Percentiles rank a stretch among this genome's conserved stretches.
These are phyloP conservation scores for Phenganax stokvisi DNA, from an alignment of 92 coral and sea anemone species.

Conservation along the genomic window DNA sequence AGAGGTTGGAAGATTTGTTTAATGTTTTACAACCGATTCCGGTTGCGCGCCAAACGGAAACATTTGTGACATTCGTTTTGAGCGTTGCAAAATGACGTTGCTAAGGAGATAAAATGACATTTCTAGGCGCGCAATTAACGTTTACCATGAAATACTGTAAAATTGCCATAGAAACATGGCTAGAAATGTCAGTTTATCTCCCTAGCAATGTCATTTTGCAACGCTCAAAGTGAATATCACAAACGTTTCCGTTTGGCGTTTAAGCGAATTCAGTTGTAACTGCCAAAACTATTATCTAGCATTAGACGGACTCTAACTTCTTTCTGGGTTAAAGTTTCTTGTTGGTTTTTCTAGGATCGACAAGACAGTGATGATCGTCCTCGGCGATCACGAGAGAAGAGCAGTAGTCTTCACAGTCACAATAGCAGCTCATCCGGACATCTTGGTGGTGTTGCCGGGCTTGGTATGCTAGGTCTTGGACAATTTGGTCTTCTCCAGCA, in stretches of 20 bases:
- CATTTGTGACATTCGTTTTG: too few relatives aligned
- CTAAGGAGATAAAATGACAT: too few relatives aligned
- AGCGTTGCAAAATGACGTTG: too few relatives aligned
- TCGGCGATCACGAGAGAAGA: conserved; percentile 47
- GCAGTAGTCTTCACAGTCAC: conserved; percentile 22
- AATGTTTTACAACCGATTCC: not conserved
- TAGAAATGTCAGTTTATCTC: too few relatives aligned
- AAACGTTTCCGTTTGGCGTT: too few relatives aligned
- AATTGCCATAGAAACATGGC: too few relatives aligned
- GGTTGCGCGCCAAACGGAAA: too few relatives aligned
- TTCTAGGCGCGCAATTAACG: too few relatives aligned
- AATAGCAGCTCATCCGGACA: conserved; percentile 24
- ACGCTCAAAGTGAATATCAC: too few relatives aligned
- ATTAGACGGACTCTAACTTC: not conserved
- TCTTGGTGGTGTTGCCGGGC: conserved; percentile 44
- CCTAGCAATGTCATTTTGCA: too few relatives aligned
- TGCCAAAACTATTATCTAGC: not conserved
- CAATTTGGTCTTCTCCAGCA: conserved; percentile 47
- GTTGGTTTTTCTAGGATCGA: conserved; percentile 53
- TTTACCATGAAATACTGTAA: too few relatives aligned
- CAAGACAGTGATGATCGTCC: conserved; percentile 57
- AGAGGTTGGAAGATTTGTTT: conserved; percentile 53
- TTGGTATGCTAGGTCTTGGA: conserved; percentile 56
- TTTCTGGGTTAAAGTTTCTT: not conserved
- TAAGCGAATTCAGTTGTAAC: too few relatives aligned